A percentile compares a stretch with the other conserved stretches of the same genome.
phyloP scores from a whole-genome alignment of 2,888 invertebrate species.

The Spodoptera littoralis region DNA sequence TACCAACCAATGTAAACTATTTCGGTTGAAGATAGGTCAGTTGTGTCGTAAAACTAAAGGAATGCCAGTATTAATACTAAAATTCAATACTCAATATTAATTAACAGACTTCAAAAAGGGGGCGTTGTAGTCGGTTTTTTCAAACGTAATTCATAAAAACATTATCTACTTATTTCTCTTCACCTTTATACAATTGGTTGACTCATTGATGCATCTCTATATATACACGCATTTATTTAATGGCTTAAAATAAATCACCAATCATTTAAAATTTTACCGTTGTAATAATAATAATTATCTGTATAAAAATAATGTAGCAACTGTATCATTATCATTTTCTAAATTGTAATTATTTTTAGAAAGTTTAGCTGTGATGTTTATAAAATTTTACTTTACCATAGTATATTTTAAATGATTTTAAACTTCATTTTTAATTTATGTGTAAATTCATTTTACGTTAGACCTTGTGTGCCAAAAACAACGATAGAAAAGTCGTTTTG shows the following conservation, averaged over 20 bases:
- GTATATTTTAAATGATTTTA: slow-evolving; percentile 29
- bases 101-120: too few relatives aligned
- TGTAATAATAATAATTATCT: too few relatives aligned
- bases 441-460: slow-evolving; percentile 25
- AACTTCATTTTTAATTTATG: slow-evolving; percentile 39
- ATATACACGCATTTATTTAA: slow-evolving; percentile 38
- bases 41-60: too few relatives aligned
- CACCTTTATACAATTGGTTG: not conserved
- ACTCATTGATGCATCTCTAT: slow-evolving; percentile 17
- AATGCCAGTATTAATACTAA: not conserved
- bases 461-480: slow-evolving; percentile 54
- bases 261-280: slow-evolving; percentile 3
- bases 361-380: slow-evolving; percentile 65
- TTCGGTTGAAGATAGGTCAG: too few relatives aligned
- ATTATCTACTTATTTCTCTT: not conserved
- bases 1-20: not conserved
- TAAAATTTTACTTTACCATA: slow-evolving; percentile 24
- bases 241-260: slow-evolving; percentile 17
- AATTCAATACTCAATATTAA: too few relatives aligned
- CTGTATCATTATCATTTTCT: slow-evolving; percentile 16
- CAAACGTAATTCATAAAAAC: too few relatives aligned
- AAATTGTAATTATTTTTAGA: slow-evolving; percentile 25
- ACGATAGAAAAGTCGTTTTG: slow-evolving; percentile 14
- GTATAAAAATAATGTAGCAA: not conserved
- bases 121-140: too few relatives aligned